phyloP scores from a whole-genome alignment of 2,113 vertebrate species.

The Gallinago media region DNA sequence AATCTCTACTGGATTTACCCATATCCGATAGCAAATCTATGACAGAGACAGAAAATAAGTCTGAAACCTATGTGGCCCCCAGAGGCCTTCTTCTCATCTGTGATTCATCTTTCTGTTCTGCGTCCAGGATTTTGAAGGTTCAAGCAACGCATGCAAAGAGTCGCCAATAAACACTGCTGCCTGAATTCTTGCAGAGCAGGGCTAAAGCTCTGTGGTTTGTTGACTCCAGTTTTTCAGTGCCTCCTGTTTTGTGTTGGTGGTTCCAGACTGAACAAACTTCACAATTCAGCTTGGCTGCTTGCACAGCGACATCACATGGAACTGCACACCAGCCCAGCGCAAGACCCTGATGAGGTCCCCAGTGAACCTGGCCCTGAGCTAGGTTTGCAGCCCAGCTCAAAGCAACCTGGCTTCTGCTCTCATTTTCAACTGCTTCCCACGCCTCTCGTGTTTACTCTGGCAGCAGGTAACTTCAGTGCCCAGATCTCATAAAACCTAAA shows the following conservation, averaged over 20 bases:
- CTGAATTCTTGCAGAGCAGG: neutral
- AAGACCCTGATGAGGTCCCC: fast-evolving
- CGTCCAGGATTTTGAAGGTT: neutral
- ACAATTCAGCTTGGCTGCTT: neutral
- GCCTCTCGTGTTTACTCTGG: neutral
- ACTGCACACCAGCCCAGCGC: fast-evolving
- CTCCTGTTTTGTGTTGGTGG: neutral
- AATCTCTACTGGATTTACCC: neutral
- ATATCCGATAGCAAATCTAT: neutral
- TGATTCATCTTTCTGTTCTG: neutral
- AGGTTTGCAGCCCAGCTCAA: neutral
- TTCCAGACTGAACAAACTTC: neutral
- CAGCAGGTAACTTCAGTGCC: neutral
- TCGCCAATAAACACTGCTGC: neutral
- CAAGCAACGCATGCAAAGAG: neutral
- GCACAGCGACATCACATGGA: neutral
- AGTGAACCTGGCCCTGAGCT: neutral
- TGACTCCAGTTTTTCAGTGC: neutral
- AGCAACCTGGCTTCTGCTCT: neutral
- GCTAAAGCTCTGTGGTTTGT: fast-evolving
- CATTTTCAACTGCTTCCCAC: neutral
- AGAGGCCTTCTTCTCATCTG: neutral
- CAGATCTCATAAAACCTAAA: neutral
- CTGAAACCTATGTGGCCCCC: neutral
- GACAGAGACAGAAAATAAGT: neutral